phyloP scores from a whole-genome alignment of 1,140 invertebrate genomes.

The Anoplophora glabripennis region DNA sequence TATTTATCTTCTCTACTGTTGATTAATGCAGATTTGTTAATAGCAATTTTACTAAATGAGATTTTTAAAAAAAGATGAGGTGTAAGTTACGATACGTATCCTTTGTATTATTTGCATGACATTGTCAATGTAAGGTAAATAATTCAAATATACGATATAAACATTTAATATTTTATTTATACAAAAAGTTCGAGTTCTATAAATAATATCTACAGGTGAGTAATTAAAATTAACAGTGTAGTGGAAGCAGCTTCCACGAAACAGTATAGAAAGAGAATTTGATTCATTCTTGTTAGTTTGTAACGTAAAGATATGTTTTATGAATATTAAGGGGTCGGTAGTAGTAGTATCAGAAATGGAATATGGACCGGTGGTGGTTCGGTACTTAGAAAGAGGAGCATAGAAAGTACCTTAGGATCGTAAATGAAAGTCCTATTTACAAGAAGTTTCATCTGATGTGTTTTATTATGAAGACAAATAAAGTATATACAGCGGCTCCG shows the following conservation, averaged over 20 bases:
- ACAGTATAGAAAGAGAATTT: conserved; percentile 3
- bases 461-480: conserved; percentile 47
- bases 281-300: conserved; percentile 7
- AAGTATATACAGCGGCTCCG: conserved; percentile 46
- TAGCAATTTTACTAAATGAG: too few relatives aligned
- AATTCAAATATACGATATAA: background rate
- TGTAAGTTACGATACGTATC: too few relatives aligned
- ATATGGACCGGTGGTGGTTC: background rate
- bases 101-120: too few relatives aligned
- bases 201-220: conserved; percentile 28
- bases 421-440: conserved; percentile 19
- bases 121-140: background rate
- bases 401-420: too few relatives aligned
- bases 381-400: too few relatives aligned
- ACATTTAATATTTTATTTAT: conserved; percentile 29
- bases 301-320: conserved; percentile 29
- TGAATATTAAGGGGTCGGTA: conserved; percentile 1
- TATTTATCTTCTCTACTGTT: too few relatives aligned
- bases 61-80: too few relatives aligned
- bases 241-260: background rate
- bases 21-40: too few relatives aligned
- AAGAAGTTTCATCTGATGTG: conserved; percentile 48
- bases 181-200: conserved; percentile 29
- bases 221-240: conserved; percentile 9
- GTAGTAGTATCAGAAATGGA: background rate